These are phyloP conservation scores for Accipiter virgatus DNA, from an alignment of 2,113 vertebrate species.

Conservation along the genomic window DNA sequence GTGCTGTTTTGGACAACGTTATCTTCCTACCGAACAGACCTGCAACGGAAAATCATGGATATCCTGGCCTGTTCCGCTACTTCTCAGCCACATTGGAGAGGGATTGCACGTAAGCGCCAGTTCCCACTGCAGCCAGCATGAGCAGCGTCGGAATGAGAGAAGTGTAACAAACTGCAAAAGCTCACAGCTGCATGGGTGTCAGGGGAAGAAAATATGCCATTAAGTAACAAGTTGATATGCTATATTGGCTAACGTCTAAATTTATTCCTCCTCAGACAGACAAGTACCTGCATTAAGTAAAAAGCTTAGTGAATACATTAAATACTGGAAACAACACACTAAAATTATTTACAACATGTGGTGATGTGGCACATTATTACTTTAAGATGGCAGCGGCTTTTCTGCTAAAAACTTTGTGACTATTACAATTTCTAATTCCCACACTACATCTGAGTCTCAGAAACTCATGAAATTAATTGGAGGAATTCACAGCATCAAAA, in stretches of 20 bases:
- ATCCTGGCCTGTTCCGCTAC: not conserved
- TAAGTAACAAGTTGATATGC: not conserved
- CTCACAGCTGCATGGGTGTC: not conserved
- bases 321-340: not conserved
- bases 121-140: not conserved
- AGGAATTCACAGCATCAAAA: not conserved
- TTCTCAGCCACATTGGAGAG: not conserved
- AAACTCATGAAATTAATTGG: not conserved
- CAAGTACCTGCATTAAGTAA: not conserved
- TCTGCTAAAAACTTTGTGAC: not conserved
- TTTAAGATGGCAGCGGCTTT: not conserved
- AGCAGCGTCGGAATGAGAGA: not conserved
- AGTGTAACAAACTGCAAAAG: not conserved
- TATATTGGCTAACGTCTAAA: not conserved
- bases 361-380: not conserved
- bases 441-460: not conserved
- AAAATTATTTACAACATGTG: not conserved
- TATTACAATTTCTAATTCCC: not conserved
- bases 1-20: not conserved
- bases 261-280: not conserved
- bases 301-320: not conserved
- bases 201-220: not conserved
- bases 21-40: not conserved
- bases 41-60: not conserved
- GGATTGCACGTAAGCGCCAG: accelerated